Percentiles rank a stretch among this genome's conserved stretches.
These are phyloP conservation scores for Gonocerus acuteangulatus DNA, from an alignment of 2,888 invertebrate species.

Conservation along the genomic window DNA sequence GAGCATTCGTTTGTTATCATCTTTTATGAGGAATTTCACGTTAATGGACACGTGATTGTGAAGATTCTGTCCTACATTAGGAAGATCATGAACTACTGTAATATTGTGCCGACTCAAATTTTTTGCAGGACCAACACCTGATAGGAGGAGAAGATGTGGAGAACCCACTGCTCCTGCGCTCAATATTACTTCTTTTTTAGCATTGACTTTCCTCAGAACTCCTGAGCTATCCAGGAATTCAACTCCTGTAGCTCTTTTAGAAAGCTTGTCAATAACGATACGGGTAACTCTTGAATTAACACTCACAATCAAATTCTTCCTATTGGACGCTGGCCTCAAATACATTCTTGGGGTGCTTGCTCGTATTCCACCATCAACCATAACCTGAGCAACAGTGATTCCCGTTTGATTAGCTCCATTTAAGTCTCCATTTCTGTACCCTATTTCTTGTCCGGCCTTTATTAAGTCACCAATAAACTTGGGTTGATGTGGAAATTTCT, in stretches of 20 bases:
- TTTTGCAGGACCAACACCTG: conserved; percentile 54
- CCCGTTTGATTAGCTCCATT: conserved; percentile 40
- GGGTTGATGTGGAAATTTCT: conserved; percentile 44
- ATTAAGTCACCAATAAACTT: conserved; percentile 42
- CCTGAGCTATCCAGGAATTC: conserved; percentile 53
- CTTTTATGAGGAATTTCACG: conserved; percentile 40
- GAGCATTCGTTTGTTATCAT: conserved; percentile 30
- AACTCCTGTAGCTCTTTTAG: conserved; percentile 63
- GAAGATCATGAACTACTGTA: conserved; percentile 45
- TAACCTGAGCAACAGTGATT: conserved; percentile 39
- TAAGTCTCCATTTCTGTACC: conserved; percentile 44
- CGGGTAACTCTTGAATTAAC: conserved; percentile 49
- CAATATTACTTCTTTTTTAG: conserved; percentile 56
- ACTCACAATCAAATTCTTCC: conserved; percentile 41
- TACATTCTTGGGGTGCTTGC: conserved; percentile 51
- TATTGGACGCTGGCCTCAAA: conserved; percentile 42
- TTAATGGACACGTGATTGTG: conserved; percentile 49
- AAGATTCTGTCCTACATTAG: conserved; percentile 52
- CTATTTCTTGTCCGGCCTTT: conserved; percentile 43
- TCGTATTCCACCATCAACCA: conserved; percentile 39
- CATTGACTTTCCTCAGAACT: conserved; percentile 53
- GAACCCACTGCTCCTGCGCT: conserved; percentile 59
- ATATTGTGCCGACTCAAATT: conserved; percentile 47
- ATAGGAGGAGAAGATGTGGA: conserved; percentile 61
- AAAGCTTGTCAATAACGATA: conserved; percentile 47